Evolutionary conservation across 1,140 invertebrate species (phyloP), one percentile per base, ranked within the genome.

Genomic region (Neuroterus valhalla): DNA sequence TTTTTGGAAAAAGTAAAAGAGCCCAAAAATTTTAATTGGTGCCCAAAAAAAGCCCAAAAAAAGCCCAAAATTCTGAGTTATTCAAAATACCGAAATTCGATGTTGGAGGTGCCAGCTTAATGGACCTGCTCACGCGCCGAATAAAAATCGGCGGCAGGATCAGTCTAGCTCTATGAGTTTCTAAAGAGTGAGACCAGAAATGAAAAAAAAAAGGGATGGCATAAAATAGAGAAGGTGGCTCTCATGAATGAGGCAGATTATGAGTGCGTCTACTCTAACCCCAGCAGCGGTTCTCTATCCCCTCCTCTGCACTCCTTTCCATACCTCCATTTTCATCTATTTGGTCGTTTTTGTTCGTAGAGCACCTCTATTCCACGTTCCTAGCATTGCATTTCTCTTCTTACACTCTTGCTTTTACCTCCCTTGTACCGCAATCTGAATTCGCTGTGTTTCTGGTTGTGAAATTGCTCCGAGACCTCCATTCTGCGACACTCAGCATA

Each of bases 361-460:
- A 48, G 19, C 67, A 44, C 17, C 21, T 68, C 21, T 10, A 44
- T 26, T 45, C 38, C 70, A 62, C 46, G 50, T 52, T 71, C 21
- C 52, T 38, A 11, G 55, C 38, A 43, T 31, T 23, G 68, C 31
- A 44, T 68, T 68, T 68, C 12, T 55, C 46, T 76, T 69, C 44
- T 76, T 76, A 14, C 31, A 21, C 43, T 2, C 50, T 19, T 68
- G 70, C 66, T 42, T 50, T 74, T 67, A 44, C 68, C 55, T 68
- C 68, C 69, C 74, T 68, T 72, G 42, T 50, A 78, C 72, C 68
- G 73, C 78, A 81, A 83, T 80, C 78, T 75, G 78, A 83, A 80
- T 83, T 75, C 72, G 19, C 48, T 70, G 73, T 78, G 77, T 78
- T 81, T 78, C 74, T 82, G 78, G 78, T 71, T 74, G 80, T 52